Percentiles rank a stretch among this genome's conserved stretches.
phyloP scores from a whole-genome alignment of 2,113 vertebrate genomes.

The Seriola rivoliana region DNA sequence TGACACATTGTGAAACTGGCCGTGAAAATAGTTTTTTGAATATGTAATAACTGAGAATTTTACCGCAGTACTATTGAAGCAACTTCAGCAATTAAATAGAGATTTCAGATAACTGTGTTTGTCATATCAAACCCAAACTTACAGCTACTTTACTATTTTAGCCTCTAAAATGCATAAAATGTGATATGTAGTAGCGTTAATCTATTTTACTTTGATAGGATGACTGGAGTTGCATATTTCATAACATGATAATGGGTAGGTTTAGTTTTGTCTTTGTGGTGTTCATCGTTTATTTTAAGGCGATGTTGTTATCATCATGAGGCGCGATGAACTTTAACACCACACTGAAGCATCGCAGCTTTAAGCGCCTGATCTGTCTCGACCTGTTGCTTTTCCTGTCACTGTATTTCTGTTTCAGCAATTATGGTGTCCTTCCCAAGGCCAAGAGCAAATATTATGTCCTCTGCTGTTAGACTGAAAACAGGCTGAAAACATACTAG shows the following conservation, averaged over 20 bases:
- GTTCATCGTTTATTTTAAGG: constrained; percentile 46
- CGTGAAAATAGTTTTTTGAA: background rate
- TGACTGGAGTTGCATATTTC: background rate
- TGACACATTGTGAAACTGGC: background rate
- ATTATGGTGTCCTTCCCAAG: background rate
- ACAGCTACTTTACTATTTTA: background rate
- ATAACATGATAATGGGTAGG: background rate
- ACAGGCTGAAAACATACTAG: background rate
- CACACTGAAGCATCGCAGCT: background rate
- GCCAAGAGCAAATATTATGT: background rate
- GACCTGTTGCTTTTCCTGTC: constrained; percentile 37
- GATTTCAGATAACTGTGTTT: background rate
- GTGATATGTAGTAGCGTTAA: no score
- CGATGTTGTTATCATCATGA: constrained; percentile 20
- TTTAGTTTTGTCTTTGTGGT: constrained; percentile 11
- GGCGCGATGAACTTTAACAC: background rate
- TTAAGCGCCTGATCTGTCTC: constrained; percentile 18
- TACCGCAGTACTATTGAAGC: background rate
- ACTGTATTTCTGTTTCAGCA: constrained; percentile 8
- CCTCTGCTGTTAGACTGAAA: background rate
- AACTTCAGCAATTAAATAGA: background rate
- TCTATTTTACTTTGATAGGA: no score
- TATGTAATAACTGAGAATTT: background rate
- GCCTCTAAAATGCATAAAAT: background rate
- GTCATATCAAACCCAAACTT: background rate